phyloP scores from a whole-genome alignment of 1,140 invertebrate genomes.

The Plodia interpunctella region DNA sequence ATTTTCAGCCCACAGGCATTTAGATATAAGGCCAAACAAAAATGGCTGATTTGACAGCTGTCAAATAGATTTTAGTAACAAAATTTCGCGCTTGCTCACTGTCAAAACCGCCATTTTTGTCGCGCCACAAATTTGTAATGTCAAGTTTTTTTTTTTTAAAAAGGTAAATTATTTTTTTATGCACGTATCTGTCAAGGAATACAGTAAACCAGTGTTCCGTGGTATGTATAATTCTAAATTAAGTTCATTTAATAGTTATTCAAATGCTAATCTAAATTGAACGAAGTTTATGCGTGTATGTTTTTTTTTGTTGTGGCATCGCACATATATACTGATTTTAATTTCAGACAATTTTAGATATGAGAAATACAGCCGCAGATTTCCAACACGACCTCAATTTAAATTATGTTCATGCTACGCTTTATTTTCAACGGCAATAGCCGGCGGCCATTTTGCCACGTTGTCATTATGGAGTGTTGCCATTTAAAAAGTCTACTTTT shows the following conservation, averaged over 20 bases:
- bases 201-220: too few relatives aligned
- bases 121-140: background rate
- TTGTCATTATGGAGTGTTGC: constrained; percentile 21
- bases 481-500: constrained; percentile 29
- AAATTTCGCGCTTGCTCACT: background rate
- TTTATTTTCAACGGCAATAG: background rate
- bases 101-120: background rate
- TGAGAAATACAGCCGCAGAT: too few relatives aligned
- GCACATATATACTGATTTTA: too few relatives aligned
- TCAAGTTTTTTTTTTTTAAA: background rate
- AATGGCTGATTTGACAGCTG: background rate
- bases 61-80: background rate
- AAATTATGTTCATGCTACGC: too few relatives aligned
- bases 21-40: background rate
- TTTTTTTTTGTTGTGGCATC: too few relatives aligned
- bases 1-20: too few relatives aligned
- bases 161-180: too few relatives aligned
- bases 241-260: constrained; percentile 4
- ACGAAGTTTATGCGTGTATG: too few relatives aligned
- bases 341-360: too few relatives aligned
- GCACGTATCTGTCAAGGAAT: too few relatives aligned
- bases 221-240: too few relatives aligned
- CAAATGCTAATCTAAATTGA: constrained; percentile 3
- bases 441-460: constrained; percentile 11
- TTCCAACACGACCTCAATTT: too few relatives aligned